Evolutionary conservation across 2,888 invertebrate species (phyloP).

Genomic region (Apotomis betuletana): DNA sequence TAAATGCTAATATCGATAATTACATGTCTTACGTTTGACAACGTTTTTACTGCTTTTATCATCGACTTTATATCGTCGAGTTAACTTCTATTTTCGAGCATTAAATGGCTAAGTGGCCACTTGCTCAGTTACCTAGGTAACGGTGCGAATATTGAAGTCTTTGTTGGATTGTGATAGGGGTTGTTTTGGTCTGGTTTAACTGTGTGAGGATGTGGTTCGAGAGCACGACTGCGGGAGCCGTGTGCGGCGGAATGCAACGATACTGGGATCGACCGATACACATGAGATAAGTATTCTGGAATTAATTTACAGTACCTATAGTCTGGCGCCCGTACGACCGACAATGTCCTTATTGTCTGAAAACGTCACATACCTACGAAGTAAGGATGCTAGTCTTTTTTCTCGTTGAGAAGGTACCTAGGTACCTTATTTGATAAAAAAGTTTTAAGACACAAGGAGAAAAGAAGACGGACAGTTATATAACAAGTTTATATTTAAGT

Average conservation of each 20-base stretch:
- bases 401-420: too few relatives aligned
- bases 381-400: too few relatives aligned
- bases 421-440: too few relatives aligned
- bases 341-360: too few relatives aligned
- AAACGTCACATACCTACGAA: too few relatives aligned
- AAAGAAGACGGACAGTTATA: too few relatives aligned
- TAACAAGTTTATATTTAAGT: too few relatives aligned
- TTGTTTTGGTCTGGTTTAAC: slow-evolving; percentile 40
- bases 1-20: slow-evolving; percentile 24
- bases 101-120: slow-evolving; percentile 26
- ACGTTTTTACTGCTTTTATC: slow-evolving; percentile 45
- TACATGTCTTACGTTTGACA: slow-evolving; percentile 1
- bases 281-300: slow-evolving; percentile 51
- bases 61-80: slow-evolving; percentile 46
- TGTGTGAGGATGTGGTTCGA: slow-evolving; percentile 46
- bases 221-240: slow-evolving; percentile 70
- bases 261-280: slow-evolving; percentile 55
- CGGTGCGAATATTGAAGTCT: neutral
- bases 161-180: neutral
- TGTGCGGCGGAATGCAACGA: slow-evolving; percentile 78
- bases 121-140: slow-evolving; percentile 16
- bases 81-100: slow-evolving; percentile 46
- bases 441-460: too few relatives aligned
- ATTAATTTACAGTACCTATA: slow-evolving; percentile 40
- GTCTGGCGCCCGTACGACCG: neutral